A percentile compares a stretch with the other conserved stretches of the same genome.
Conservation (phyloP, 2,113 vertebrate species). For the Salvelinus sp. region DNA sequence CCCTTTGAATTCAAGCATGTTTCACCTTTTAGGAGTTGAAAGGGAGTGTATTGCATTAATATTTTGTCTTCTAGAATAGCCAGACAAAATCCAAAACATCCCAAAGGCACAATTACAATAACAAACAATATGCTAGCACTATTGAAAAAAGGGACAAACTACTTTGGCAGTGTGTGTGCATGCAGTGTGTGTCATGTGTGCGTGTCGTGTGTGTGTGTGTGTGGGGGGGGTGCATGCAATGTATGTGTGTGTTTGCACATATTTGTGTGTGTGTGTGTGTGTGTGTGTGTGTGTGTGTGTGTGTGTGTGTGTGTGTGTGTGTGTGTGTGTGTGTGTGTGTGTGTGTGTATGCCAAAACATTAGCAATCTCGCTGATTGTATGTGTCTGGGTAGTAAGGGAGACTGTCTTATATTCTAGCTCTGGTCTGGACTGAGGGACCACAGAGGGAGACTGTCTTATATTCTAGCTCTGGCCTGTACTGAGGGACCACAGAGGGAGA, state of each 20-base stretch:
- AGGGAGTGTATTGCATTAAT: not conserved
- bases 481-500: no score
- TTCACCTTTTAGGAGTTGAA: no score
- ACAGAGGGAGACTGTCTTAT: no score
- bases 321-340: conserved; percentile 13
- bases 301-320: no score
- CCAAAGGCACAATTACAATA: conserved; percentile 3
- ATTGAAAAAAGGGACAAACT: not conserved
- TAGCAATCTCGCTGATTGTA: no score
- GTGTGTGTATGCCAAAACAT: not conserved
- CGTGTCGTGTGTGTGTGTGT: no score
- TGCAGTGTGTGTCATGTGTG: not conserved
- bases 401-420: not conserved
- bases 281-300: not conserved
- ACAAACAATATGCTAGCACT: not conserved
- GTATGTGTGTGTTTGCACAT: no score
- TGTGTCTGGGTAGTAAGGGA: conserved; percentile 53
- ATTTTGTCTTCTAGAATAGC: not conserved
- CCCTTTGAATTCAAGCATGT: not conserved
- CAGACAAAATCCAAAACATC: not conserved
- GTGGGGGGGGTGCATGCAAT: no score
- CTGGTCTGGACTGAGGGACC: no score
- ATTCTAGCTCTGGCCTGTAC: no score
- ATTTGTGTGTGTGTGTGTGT: not conserved
- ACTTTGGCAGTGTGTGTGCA: conserved; percentile 9